These are phyloP conservation scores for Aphis gossypii DNA, from an alignment of 1,140 invertebrate species.

Conservation along the genomic window DNA sequence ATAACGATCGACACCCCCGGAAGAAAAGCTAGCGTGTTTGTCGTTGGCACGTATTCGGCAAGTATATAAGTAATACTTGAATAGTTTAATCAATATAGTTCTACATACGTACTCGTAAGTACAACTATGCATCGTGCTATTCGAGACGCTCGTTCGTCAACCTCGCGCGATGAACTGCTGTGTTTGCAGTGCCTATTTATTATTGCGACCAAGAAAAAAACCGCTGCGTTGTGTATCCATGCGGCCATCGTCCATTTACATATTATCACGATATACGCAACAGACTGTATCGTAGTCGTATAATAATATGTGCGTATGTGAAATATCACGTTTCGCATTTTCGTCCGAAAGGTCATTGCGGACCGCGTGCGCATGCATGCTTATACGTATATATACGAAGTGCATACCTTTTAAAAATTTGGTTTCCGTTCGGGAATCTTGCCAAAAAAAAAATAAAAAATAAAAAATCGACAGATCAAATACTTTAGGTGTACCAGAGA, in stretches of 20 bases:
- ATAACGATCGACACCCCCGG: no score
- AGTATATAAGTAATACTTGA: neutral
- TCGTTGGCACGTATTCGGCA: neutral
- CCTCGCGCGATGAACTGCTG: no score
- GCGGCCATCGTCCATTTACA: neutral
- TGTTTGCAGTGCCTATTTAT: neutral
- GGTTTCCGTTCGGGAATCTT: neutral
- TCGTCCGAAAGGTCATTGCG: neutral
- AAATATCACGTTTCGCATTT: neutral
- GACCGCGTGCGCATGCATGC: neutral
- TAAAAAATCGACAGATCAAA: neutral
- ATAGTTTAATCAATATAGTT: neutral
- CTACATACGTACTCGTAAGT: neutral
- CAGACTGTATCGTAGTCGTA: neutral
- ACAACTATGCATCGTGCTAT: neutral
- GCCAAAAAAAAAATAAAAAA: neutral
- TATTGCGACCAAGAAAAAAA: neutral
- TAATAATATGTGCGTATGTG: neutral
- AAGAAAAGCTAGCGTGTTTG: neutral
- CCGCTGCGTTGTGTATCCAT: neutral
- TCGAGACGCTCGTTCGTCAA: neutral
- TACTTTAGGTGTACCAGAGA: neutral
- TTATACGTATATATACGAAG: neutral
- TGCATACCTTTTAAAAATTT: conserved; percentile 26
- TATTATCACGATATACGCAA: neutral